Base-by-base conservation (phyloP, 53 echinoderm and acorn worm genomes). In the Echinometra lucunter region DNA sequence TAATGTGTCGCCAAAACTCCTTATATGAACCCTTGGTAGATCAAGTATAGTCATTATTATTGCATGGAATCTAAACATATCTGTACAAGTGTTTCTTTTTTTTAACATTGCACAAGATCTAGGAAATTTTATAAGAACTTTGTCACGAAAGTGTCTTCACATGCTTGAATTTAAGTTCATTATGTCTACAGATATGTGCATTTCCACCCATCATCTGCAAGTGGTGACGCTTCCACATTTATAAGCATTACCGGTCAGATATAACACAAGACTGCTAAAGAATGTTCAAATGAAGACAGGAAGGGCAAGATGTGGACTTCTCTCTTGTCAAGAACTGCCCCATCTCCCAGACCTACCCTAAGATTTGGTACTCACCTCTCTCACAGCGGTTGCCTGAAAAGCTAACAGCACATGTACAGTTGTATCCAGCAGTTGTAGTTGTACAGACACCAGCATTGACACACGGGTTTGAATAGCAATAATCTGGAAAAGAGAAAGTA, bases 401-500 rank as follows among this genome's bases (percentile, higher is more conserved):
- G 19, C 89, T 89, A 10, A 17, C 44, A 15, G 95, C 37, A 30
- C 95, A 94, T 19, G 89, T 42, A 55, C 95, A 94, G 37, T 45
- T 27, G 72, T 45, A 94, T 45, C 89, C 95, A 34, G 49, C 28
- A 11, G 21, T 35, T 2, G 95, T 89, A 19, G 69, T 63, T 23
- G 56, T 47, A 81, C 96, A 95, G 21, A 45, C 80, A 27, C 94
- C 96, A 27, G 37, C 66, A 63, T 95, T 95, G 0, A 70, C 19
- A 56, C 96, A 96, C 63, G 96, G 96, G 40, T 85, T 93, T 25
- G 74, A 69, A 27, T 67, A 30, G 57, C 96, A 96, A 10, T 82
- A 44, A 89, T 87, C 92, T 47, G 92, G 15, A 37, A 12, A 19
- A 58, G 37, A 58, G 17, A 58, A 90, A 37, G 30, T 15, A 81